Evolutionary conservation across 2,888 invertebrate species (phyloP).

Genomic region (Yponomeuta sedellus): DNA sequence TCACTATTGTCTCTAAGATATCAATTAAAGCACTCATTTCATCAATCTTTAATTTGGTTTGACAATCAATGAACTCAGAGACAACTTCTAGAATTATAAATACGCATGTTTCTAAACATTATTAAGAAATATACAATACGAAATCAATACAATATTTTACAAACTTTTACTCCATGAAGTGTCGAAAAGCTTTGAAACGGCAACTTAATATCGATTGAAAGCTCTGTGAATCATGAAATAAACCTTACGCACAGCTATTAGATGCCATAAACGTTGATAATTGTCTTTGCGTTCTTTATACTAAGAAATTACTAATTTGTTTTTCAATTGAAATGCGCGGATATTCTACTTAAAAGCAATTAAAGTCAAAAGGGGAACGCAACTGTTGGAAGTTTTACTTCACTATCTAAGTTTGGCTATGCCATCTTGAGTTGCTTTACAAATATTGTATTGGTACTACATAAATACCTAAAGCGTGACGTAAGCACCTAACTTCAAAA

Average conservation of each 20-base stretch:
- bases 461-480: constrained; percentile 58
- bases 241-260: not conserved
- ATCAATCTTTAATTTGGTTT: constrained; percentile 62
- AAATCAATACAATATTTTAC: constrained; percentile 55
- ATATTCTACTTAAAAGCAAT: constrained; percentile 6
- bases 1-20: constrained; percentile 58
- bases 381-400: constrained; percentile 58
- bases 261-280: not conserved
- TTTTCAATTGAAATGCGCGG: constrained; percentile 8
- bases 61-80: constrained; percentile 46
- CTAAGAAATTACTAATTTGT: not conserved
- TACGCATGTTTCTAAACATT: constrained; percentile 66
- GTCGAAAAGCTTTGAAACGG: constrained; percentile 43
- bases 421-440: constrained; percentile 32
- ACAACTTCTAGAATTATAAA: constrained; percentile 36
- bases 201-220: constrained; percentile 32
- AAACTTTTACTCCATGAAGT: constrained; percentile 33
- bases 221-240: not conserved
- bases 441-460: constrained; percentile 22
- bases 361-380: constrained; percentile 7
- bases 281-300: not conserved
- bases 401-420: constrained; percentile 72
- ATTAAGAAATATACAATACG: constrained; percentile 42
- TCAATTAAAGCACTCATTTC: constrained; percentile 67
- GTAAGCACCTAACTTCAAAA: constrained; percentile 63